Percentiles rank a stretch among this genome's conserved stretches.
Evolutionary conservation across 2,888 invertebrate species (phyloP).

Genomic region (Amphipoea oculea): DNA sequence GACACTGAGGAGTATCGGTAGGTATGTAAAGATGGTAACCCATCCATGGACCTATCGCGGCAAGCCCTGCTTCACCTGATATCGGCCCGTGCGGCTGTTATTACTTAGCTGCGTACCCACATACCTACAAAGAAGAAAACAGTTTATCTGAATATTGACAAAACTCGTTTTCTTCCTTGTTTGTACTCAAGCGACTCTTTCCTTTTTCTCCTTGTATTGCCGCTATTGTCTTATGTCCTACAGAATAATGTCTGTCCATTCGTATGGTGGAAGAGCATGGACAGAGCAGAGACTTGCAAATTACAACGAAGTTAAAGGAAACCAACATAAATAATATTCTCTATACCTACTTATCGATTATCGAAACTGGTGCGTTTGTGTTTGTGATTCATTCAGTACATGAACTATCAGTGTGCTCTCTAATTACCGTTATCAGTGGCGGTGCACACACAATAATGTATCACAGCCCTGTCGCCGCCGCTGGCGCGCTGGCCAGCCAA

Average conservation of each 20-base stretch:
- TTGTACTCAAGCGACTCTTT: not conserved
- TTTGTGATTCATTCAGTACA: slow-evolving; percentile 11
- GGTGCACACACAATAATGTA: not conserved
- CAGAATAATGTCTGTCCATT: not conserved
- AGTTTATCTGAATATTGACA: not conserved
- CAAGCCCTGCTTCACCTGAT: not conserved
- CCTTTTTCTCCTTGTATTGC: not conserved
- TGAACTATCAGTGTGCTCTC: slow-evolving; percentile 20
- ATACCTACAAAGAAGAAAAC: not conserved
- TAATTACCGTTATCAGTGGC: slow-evolving; percentile 14
- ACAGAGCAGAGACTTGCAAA: not conserved
- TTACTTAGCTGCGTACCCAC: not conserved
- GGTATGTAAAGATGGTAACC: not conserved
- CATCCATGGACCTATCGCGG: not conserved
- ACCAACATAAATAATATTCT: slow-evolving; percentile 18
- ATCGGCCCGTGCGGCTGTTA: not conserved
- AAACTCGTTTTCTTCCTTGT: not conserved
- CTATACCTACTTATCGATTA: not conserved
- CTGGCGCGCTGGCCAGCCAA: not conserved
- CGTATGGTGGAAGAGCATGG: not conserved
- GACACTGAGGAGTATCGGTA: not conserved
- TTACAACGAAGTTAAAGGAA: slow-evolving; percentile 2
- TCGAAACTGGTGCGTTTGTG: slow-evolving; percentile 7
- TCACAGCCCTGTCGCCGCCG: not conserved
- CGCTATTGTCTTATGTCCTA: not conserved